These are phyloP conservation scores for Lycia hirtaria DNA, from an alignment of 2,888 invertebrate species.

Conservation along the genomic window DNA sequence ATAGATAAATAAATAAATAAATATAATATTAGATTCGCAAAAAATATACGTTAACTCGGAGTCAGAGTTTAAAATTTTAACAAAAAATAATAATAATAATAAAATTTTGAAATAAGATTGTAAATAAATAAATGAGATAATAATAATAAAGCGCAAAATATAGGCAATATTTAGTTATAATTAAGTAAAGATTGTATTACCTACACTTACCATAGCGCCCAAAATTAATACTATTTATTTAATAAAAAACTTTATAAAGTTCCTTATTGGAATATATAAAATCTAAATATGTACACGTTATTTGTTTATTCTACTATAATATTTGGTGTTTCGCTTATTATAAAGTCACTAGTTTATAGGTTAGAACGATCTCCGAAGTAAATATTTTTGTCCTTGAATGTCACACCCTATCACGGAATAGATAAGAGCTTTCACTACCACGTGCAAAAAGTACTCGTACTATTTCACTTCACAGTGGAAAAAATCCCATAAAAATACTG, in stretches of 20 bases:
- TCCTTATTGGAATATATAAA: constrained; percentile 7
- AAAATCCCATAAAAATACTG: constrained; percentile 35
- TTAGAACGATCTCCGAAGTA: constrained; percentile 33
- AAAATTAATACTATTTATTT: constrained; percentile 21
- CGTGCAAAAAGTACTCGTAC: constrained; percentile 1
- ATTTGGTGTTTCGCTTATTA: constrained; percentile 31
- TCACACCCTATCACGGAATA: constrained; percentile 36
- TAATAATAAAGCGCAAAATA: background rate
- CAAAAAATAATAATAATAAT: too few relatives aligned
- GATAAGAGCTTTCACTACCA: constrained; percentile 20
- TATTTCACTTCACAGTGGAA: constrained; percentile 37
- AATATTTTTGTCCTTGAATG: constrained; percentile 42
- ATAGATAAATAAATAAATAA: too few relatives aligned
- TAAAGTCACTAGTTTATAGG: constrained; percentile 26
- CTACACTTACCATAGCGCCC: constrained; percentile 40
- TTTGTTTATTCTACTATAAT: constrained; percentile 5
- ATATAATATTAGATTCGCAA: too few relatives aligned
- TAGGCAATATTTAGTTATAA: background rate
- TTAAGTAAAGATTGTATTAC: constrained; percentile 10
- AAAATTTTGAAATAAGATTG: background rate
- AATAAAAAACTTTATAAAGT: constrained; percentile 22
- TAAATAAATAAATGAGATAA: too few relatives aligned
- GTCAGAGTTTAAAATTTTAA: too few relatives aligned
- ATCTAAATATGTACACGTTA: constrained; percentile 3
- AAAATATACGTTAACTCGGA: too few relatives aligned